Evolutionary conservation across 2,888 invertebrate species (phyloP).

Genomic region (Sycophila texana): DNA sequence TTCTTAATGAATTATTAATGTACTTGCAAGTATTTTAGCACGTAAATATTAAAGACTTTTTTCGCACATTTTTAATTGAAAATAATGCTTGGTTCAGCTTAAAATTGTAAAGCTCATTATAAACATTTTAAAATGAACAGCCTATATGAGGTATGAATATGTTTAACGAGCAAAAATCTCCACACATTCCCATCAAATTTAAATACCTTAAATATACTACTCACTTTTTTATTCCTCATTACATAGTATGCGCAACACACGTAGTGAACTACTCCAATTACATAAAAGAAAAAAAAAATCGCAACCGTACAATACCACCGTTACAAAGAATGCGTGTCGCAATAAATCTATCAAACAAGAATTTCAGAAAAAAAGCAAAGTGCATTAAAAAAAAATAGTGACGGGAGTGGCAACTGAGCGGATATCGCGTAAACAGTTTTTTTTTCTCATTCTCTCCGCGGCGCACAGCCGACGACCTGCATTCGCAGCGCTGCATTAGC

Average conservation of each 20-base stretch:
- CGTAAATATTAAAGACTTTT: too few species aligned
- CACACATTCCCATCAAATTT: too few species aligned
- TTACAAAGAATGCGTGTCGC: not conserved
- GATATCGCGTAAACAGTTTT: conserved; percentile 18
- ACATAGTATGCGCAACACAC: not conserved
- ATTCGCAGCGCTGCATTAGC: conserved; percentile 14
- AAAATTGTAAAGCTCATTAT: too few species aligned
- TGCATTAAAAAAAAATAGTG: not conserved
- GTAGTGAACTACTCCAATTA: not conserved
- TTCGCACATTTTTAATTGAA: too few species aligned
- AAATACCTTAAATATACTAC: too few species aligned
- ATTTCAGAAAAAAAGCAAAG: conserved; percentile 21
- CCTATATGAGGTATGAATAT: too few species aligned
- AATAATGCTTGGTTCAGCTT: too few species aligned
- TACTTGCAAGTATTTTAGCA: too few species aligned
- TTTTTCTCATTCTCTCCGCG: not conserved
- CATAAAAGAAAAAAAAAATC: not conserved
- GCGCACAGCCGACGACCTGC: conserved; percentile 19
- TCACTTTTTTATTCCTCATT: too few species aligned
- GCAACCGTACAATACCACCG: not conserved
- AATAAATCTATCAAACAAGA: not conserved
- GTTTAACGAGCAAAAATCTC: too few species aligned
- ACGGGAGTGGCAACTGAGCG: conserved; percentile 34
- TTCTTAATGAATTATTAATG: too few species aligned
- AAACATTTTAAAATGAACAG: too few species aligned